Evolutionary conservation across 2,797 vertebrate genomes (phyloP).

Genomic region (Uromys caudimaculatus): DNA sequence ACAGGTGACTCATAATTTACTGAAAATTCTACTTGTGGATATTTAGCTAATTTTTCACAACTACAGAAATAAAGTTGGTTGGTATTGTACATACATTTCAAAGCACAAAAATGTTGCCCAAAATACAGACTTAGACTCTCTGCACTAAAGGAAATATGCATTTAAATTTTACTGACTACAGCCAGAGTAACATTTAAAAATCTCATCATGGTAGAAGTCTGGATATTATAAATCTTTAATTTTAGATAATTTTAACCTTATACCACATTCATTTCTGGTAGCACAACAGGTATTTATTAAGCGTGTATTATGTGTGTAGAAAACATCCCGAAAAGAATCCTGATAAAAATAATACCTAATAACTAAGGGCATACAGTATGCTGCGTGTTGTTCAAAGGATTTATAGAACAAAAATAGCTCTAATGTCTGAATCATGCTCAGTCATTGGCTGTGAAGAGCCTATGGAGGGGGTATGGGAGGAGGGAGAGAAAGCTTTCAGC

Average conservation of each 20-base stretch:
- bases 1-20: not conserved
- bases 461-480: accelerated
- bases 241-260: slow-evolving; percentile 57
- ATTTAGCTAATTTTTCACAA: slow-evolving; percentile 34
- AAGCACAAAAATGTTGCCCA: slow-evolving; percentile 12
- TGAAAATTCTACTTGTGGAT: slow-evolving; percentile 29
- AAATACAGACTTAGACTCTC: not conserved
- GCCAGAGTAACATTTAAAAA: slow-evolving; percentile 26
- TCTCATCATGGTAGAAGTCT: not conserved
- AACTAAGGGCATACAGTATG: not conserved
- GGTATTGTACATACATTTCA: not conserved
- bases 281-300: slow-evolving; percentile 35
- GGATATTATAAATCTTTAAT: slow-evolving; percentile 53
- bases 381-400: slow-evolving; percentile 2
- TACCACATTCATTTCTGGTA: slow-evolving; percentile 30
- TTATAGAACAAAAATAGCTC: slow-evolving; percentile 14
- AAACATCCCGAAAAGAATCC: slow-evolving; percentile 28
- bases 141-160: slow-evolving; percentile 42
- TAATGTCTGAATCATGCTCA: not conserved
- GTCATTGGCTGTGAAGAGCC: not conserved
- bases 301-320: not conserved
- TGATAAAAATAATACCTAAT: not conserved
- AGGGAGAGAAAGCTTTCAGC: not conserved
- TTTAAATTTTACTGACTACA: slow-evolving; percentile 36
- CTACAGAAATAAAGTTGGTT: not conserved